Base-by-base conservation (phyloP, 2,888 invertebrate genomes). In the Lithophane semibrunnea region DNA sequence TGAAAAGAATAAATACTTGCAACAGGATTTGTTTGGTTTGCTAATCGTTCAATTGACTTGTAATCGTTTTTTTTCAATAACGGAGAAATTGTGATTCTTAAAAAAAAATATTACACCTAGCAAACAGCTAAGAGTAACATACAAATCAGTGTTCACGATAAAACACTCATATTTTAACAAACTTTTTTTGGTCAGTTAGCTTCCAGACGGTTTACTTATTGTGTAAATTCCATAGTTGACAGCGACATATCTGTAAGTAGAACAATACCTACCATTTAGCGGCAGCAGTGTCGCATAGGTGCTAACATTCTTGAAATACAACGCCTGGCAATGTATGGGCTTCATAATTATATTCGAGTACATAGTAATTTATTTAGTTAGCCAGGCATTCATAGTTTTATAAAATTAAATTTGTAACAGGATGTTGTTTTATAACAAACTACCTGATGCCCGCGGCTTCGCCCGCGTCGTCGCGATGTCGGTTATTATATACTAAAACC, bases 281-380 rank as follows among this genome's bases (percentile, higher is more conserved):
- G 73, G 71, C 76, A 79, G 69, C 75, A 66, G 76, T 72, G 81
- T 79, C 80, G 81, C 75, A 83, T 88, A 85, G 88, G 86, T 85
- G 88, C 83, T 85, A 85, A 86, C 85, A 86, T 88, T 88, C 88
- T 88, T 88, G 85, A 83, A 86, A 88, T 79, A 75, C 69, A 84
- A 86, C 84, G 78, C 83, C 67, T 37, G 54, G 42, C 66, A 54
- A 77, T 82, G 56, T 81, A 81, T 70, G 71, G 65, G 63, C 61
- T 64, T 56, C 67, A 24, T 63, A 71, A 44, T 8, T 44, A 37
- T 21, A 68, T 37, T 37, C 68, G 3, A 68, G 68, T 44, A 21
- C 18, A 42, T n/a, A 63, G 52, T 64, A 80, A 52, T 52, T 52
- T 73, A 63, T 73, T 56, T 29, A 42, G n/a, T 24, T 5, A 47